Base-by-base conservation (phyloP, 1,140 invertebrate species). In the Drosophila nikananu region DNA sequence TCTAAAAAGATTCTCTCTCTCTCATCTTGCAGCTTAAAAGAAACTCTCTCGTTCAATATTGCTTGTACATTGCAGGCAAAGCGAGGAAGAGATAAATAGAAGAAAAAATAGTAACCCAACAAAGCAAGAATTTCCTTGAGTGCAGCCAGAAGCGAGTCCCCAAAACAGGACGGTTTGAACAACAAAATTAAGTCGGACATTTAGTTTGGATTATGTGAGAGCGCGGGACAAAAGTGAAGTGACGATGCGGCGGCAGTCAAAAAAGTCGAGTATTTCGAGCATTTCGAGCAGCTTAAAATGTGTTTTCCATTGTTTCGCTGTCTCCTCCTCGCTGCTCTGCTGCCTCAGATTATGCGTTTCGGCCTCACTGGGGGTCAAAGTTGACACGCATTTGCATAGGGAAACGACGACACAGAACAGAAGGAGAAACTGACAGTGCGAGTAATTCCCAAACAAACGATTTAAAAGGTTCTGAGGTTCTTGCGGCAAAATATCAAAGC, bases 401-500 rank as follows among this genome's bases (percentile, higher is more conserved):
- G 37, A 58, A 17, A 30, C 25, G 17, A 27, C 52, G n/a, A 61
- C 41, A 66, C 30, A 41, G 27, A 57, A 44, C 39, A n/a, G 39
- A 52, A 52, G 19, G 51, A 32, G 51, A 32, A 13, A 7, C 35
- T 23, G 42, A 27, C 64, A 55, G 49, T 48, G 57, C 39, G 23
- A 19, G 52, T 60, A 59, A 68, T 67, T 61, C 35, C 41, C 42
- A 57, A 75, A 35, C 41, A 61, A 70, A 55, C 62, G 32, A 66
- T 78, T 78, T 54, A 42, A 78, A 71, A 70, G 51, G 52, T 49
- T 49, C 48, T 17, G 48, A 27, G 48, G 48, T 52, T 39, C 52
- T 67, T 35, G 72, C 83, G 83, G 83, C 48, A 55, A 73, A 80
- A 80, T 83, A 80, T 86, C 83, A 86, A 86, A 86, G 83, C 41